These are phyloP conservation scores for Xylocampa areola DNA, from an alignment of 2,888 invertebrate species.

Conservation along the genomic window DNA sequence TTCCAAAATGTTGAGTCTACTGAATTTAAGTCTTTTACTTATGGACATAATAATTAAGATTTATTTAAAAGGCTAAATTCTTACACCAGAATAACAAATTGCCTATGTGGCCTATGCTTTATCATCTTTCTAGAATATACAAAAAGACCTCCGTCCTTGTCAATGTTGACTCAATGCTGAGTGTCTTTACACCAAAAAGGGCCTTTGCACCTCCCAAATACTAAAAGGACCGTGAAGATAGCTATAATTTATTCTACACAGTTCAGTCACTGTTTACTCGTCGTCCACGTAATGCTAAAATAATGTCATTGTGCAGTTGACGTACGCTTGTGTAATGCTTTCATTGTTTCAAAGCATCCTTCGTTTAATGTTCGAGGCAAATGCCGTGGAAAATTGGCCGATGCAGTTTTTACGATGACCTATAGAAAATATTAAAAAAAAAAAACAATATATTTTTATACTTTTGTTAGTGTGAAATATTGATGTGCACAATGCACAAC, in stretches of 20 bases:
- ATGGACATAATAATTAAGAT: too few species aligned
- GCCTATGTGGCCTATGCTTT: too few species aligned
- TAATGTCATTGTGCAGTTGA: slow-evolving; percentile 78
- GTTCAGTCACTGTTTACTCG: slow-evolving; percentile 35
- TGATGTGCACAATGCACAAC: too few species aligned
- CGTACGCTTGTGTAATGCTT: slow-evolving; percentile 65
- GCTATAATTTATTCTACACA: slow-evolving; percentile 21
- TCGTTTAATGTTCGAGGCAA: slow-evolving; percentile 46
- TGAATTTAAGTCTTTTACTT: too few species aligned
- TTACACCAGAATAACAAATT: too few species aligned
- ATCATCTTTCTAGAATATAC: too few species aligned
- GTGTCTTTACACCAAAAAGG: neutral
- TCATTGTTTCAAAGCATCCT: slow-evolving; percentile 79
- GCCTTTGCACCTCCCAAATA: neutral
- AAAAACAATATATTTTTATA: too few species aligned
- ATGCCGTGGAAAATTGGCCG: slow-evolving; percentile 36
- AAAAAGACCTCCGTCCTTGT: too few species aligned
- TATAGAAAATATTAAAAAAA: neutral
- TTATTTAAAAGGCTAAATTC: too few species aligned
- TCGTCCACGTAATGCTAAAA: slow-evolving; percentile 68
- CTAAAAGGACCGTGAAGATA: slow-evolving; percentile 10
- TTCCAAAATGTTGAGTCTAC: too few species aligned
- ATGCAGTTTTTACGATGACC: slow-evolving; percentile 50
- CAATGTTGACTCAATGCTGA: too few species aligned
- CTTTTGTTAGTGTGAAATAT: too few species aligned